Conservation (phyloP, 2,113 vertebrate species). For the Phylloscopus whistleri region DNA sequence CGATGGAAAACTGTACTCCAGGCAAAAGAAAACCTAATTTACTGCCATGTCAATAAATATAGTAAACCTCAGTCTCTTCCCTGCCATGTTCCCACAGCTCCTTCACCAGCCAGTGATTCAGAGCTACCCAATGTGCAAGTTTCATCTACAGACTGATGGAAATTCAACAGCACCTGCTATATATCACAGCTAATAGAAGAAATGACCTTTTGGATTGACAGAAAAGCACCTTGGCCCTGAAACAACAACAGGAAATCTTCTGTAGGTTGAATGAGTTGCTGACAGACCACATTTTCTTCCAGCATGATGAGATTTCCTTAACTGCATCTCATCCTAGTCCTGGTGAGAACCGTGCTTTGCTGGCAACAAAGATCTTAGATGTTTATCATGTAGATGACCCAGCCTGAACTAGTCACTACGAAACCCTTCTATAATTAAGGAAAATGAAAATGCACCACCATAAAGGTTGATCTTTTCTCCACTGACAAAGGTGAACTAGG, state of each 20-base stretch:
- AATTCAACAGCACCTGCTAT: background rate
- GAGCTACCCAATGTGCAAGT: background rate
- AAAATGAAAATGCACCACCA: background rate
- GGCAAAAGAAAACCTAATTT: background rate
- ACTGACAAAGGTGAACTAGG: background rate
- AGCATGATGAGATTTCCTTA: background rate
- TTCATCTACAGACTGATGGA: background rate
- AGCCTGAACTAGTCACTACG: background rate
- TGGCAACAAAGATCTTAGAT: background rate
- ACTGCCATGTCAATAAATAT: background rate
- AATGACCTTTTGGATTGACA: background rate
- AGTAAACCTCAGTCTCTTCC: background rate
- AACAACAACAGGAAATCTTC: background rate
- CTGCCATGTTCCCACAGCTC: background rate
- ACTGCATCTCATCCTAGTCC: background rate
- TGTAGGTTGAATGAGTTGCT: background rate
- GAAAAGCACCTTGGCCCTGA: background rate
- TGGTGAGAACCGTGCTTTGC: rapidly evolving
- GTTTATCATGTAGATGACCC: background rate
- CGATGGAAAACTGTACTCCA: background rate
- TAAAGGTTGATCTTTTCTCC: background rate
- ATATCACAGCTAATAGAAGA: background rate
- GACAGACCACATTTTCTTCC: background rate
- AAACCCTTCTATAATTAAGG: background rate
- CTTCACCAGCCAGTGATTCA: background rate